Evolutionary conservation across 2,113 vertebrate genomes (phyloP), one percentile per base, ranked within the genome.

Genomic region (Pituophis catenifer): DNA sequence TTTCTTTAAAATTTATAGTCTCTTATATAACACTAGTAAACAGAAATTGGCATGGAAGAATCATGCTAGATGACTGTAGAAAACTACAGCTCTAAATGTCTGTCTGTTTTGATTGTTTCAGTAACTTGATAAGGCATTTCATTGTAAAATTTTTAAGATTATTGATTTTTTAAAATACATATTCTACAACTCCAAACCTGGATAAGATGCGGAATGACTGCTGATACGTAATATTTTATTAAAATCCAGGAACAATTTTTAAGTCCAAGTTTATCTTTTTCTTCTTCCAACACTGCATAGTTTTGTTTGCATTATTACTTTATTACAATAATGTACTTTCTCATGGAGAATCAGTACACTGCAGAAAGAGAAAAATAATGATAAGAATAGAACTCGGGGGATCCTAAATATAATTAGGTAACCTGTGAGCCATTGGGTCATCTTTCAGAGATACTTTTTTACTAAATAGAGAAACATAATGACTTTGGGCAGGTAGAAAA

Each of bases 301-400:
- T 65, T 85, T 90, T 62, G 33, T 87, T 86, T 19, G 86, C 57
- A n/a, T 54, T 70, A 13, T 2, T 52, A 8, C 52, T 48, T 3
- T 81, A 23, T 92, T 95, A 91, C 85, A 50, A 93, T 93, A 91
- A 92, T 94, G 1, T 90, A 15, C 10, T 44, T 94, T 93, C 29
- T 2, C 8, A 94, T 93, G 89, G n/a, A 65, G 5, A 38, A 0
- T 86, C 88, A 53, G 11, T 12, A 89, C 85, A 48, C 88, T 90
- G 65, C 89, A 94, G 8, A 0, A 33, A 26, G 88, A 62, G 24
- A 23, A 53, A 15, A 70, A 33, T 24, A 88, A 93, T 89, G 89
- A 58, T 89, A 93, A 91, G 91, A 94, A 15, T 88, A 89, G 70
- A 17, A 19, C 88, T 88, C 59, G 24, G 12, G 48, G 91, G 1